Evolutionary conservation across 1,140 invertebrate species (phyloP), one percentile per base, ranked within the genome.

Genomic region (Solen grandis): DNA sequence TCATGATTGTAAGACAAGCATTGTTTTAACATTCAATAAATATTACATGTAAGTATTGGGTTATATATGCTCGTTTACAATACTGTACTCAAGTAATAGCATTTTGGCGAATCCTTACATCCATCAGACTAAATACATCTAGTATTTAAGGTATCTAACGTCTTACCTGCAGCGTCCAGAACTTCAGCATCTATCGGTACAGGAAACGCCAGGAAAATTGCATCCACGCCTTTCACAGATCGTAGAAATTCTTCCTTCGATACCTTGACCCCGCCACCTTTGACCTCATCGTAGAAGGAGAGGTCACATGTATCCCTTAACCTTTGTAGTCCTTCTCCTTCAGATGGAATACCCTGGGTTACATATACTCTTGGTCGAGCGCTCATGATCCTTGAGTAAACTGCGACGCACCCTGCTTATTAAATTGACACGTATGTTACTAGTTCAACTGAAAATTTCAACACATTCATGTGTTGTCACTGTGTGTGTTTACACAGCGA

Each of bases 121-220:
- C 25, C n/a, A 14, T 13, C 13, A 33, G 16, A 8, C 2, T 10
- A 10, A 25, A 57, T 22, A 8, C 14, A 46, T 19, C 0, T 55
- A 35, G 5, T 29, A 5, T 36, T 63, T 19, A 50, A 38, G 19
- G 16, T 4, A 29, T 16, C 33, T 36, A 16, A 33, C 4, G 27
- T 13, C 10, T 88, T 87, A 94, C 94, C 94, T 65, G 94, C 94
- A 63, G 92, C 90, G 79, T 96, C 93, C 22, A 98, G 86, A 10
- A 97, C 83, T 85, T 96, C 95, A 3, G 94, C 92, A 89, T 98
- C 96, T 88, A 99, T 96, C 90, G 95, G 96, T 87, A 97, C 96
- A 1, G 95, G 95, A 0, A 97, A 91, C 29, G 96, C 92, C 89
- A 97, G 98, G 86, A 95, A 96, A 0, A 99, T 89, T 0, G 94